Percentiles rank a stretch among this genome's conserved stretches.
Conservation (phyloP, 2,888 invertebrate species). For the Saturnia japonica region DNA sequence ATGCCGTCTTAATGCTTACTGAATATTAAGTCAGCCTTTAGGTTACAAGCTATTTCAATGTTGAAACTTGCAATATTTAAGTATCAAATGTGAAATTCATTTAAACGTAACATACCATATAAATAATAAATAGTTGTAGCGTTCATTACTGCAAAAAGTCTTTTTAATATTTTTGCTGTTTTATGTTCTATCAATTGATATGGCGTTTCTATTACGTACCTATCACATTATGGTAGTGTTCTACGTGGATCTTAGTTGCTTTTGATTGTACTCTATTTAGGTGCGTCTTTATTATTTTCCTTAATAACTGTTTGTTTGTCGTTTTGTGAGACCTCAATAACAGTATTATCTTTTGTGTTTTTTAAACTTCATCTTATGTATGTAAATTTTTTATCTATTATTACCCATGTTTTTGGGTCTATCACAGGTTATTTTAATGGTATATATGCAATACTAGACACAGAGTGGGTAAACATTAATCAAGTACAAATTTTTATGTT, state of each 20-base stretch:
- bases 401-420: neutral
- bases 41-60: neutral
- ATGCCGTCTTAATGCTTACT: constrained; percentile 35
- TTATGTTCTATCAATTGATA: neutral
- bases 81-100: neutral
- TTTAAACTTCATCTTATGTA: neutral
- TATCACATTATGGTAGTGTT: neutral
- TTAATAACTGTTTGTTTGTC: neutral
- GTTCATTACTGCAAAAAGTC: neutral
- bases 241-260: neutral
- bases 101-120: neutral
- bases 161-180: neutral
- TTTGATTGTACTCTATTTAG: neutral
- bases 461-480: neutral
- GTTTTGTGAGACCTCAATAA: neutral
- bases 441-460: neutral
- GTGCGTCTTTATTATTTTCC: neutral
- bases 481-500: neutral
- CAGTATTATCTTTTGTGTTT: neutral
- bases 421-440: neutral
- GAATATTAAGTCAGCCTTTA: constrained; percentile 35
- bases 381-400: neutral
- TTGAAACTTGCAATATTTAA: constrained; percentile 10
- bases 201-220: neutral
- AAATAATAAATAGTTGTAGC: neutral